Conservation (phyloP, 1,140 invertebrate genomes). For the Armadillidium nasatum region DNA sequence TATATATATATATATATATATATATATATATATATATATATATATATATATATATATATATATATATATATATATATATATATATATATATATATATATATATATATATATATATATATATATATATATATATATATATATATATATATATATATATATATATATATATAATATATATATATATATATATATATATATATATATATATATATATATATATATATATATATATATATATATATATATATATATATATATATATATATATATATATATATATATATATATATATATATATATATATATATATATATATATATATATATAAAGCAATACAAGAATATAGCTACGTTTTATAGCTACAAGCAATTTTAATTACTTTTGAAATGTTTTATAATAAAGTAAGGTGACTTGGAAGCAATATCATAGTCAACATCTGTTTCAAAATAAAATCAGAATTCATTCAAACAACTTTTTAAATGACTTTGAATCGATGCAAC, state of each 20-base stretch:
- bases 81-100: constrained; percentile 11
- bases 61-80: constrained; percentile 15
- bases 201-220: constrained; percentile 13
- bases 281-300: constrained; percentile 3
- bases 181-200: constrained; percentile 13
- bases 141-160: background rate
- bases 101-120: constrained; percentile 9
- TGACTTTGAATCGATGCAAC: too few species aligned
- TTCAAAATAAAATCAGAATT: too few species aligned
- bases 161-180: constrained; percentile 2
- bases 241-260: constrained; percentile 13
- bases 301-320: constrained; percentile 10
- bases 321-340: too few species aligned
- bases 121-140: background rate
- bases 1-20: constrained; percentile 13
- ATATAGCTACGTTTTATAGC: too few species aligned
- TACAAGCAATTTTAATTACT: too few species aligned
- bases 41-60: constrained; percentile 13
- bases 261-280: constrained; percentile 15
- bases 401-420: too few species aligned
- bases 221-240: constrained; percentile 13
- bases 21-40: constrained; percentile 13
- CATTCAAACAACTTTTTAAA: too few species aligned
- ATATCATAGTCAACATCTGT: too few species aligned
- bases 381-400: too few species aligned